Percentiles rank a stretch among this genome's conserved stretches.
Conservation (phyloP, 2,113 vertebrate species). For the Hirundichthys speculiger region DNA sequence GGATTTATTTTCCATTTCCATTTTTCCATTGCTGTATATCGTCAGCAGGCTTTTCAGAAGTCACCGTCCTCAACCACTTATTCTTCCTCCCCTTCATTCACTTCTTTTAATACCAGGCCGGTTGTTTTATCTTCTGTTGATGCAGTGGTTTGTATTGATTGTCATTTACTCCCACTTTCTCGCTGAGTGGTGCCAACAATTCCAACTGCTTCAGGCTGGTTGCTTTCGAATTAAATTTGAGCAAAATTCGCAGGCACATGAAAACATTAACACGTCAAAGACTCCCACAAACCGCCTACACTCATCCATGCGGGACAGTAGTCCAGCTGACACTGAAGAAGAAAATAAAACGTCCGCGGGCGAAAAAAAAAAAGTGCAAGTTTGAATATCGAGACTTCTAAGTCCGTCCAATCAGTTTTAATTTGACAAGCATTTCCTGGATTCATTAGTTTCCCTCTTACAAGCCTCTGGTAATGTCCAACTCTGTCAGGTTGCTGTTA, state of each 20-base stretch:
- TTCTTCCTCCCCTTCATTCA: conserved; percentile 44
- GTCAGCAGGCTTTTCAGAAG: conserved; percentile 17
- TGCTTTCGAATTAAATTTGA: conserved; percentile 39
- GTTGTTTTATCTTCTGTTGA: conserved; percentile 50
- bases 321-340: conserved; percentile 30
- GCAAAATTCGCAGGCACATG: conserved; percentile 15
- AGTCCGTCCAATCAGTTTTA: conserved; percentile 4
- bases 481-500: neutral
- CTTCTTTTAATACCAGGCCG: conserved; percentile 27
- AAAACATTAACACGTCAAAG: conserved; percentile 37
- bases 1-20: conserved; percentile 24
- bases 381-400: neutral
- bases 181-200: conserved; percentile 36
- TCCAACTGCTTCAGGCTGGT: conserved; percentile 20
- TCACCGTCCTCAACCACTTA: conserved; percentile 4
- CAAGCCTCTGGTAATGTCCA: neutral
- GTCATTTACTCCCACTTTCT: conserved; percentile 61
- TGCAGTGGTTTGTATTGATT: conserved; percentile 53
- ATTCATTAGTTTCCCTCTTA: conserved; percentile 1
- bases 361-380: conserved; percentile 3
- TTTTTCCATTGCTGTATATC: conserved; percentile 23
- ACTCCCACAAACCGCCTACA: conserved; percentile 50
- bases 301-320: conserved; percentile 27
- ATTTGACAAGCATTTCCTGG: neutral
- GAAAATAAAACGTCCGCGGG: conserved; percentile 28